Evolutionary conservation across 2,113 vertebrate genomes (phyloP), one percentile per base, ranked within the genome.

Genomic region (Tautogolabrus adspersus): DNA sequence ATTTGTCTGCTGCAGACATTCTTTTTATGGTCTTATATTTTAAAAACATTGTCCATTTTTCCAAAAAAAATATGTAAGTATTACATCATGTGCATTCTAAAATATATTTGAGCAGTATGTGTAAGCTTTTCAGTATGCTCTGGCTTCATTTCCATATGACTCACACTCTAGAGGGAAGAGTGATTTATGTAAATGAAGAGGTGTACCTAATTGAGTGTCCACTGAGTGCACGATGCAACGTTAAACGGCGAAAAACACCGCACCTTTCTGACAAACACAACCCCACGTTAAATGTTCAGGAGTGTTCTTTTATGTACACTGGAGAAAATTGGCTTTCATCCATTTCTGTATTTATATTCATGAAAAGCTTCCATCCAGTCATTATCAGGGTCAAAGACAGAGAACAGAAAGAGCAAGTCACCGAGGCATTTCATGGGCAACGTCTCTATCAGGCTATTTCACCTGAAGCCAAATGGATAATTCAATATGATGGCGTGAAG

Each of bases 271-370:
- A 81, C 71, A 79, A 83, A 83, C 37, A 65, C 38, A 72, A 16
- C 66, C 71, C 52, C 49, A 26, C 55, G 72, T 79, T 71, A 87
- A 76, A 89, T 67, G 72, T 77, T 78, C 44, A 71, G 82, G 61
- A 67, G 74, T 75, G 66, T 65, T 83, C 79, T 89, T 84, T 82
- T 79, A 81, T 75, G 52, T 64, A 69, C 76, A 77, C 49, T 26
- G 55, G 63, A 67, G 66, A 72, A 88, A 86, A 86, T 83, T 77
- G 65, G 54, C 66, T 85, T 86, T 82, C 75, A 72, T 65, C 49
- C 68, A 60, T 5, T 75, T 63, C 49, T 81, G 58, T 86, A 83
- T 89, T 88, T 86, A 76, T 89, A 89, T 90, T 89, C 85, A 88
- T 78, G 75, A 83, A 89, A 86, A 75, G 59, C 65, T 60, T 81